Percentiles rank a stretch among this genome's conserved stretches.
These are phyloP conservation scores for Elephas maximus DNA, from an alignment of 2,113 vertebrate genomes.

Conservation along the genomic window DNA sequence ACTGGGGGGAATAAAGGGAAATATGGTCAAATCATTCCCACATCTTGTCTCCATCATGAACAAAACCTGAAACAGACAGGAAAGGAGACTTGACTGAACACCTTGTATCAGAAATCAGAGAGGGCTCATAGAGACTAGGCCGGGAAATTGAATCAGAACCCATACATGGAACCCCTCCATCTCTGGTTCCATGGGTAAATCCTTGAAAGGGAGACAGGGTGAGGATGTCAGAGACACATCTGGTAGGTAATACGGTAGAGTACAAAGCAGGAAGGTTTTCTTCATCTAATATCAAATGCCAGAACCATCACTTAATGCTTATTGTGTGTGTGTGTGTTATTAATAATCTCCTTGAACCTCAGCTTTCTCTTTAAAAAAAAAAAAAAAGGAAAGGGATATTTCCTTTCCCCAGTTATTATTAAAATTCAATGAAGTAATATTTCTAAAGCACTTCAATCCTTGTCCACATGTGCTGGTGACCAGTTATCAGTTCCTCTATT, in stretches of 20 bases:
- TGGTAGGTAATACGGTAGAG: too few relatives aligned
- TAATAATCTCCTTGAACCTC: background rate
- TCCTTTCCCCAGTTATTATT: background rate
- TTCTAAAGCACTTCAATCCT: background rate
- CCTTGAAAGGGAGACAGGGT: background rate
- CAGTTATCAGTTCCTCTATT: background rate
- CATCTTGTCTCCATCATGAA: background rate
- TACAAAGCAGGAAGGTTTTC: fast-evolving
- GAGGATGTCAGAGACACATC: fast-evolving
- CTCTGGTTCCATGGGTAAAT: background rate
- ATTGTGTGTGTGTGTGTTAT: background rate
- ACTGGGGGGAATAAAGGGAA: background rate
- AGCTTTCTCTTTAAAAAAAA: background rate
- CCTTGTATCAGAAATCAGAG: background rate
- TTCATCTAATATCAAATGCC: fast-evolving
- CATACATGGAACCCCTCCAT: fast-evolving
- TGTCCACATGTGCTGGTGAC: background rate
- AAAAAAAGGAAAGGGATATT: background rate
- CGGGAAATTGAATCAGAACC: background rate
- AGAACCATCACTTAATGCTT: background rate
- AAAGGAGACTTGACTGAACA: background rate
- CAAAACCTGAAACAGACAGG: background rate
- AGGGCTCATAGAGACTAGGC: background rate
- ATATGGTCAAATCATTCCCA: background rate
- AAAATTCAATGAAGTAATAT: background rate